Percentiles rank a stretch among this genome's conserved stretches.
phyloP scores from a whole-genome alignment of 2,797 vertebrate genomes.

The Naso thynnoides region DNA sequence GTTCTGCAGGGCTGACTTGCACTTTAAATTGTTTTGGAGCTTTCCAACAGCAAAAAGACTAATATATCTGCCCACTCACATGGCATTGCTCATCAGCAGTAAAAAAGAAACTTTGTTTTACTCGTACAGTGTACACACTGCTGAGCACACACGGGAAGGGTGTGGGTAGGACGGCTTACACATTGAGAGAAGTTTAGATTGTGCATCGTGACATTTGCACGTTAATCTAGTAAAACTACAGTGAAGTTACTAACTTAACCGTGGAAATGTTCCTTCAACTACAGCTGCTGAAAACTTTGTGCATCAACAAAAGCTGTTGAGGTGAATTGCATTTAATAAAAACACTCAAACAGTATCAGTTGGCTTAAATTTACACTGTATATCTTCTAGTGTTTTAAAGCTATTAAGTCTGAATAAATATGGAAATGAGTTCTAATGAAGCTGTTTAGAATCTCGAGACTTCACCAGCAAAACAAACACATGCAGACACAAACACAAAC shows the following conservation, averaged over 20 bases:
- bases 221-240: neutral
- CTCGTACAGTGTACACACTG: neutral
- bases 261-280: conserved; percentile 16
- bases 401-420: conserved; percentile 1
- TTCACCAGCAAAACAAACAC: conserved; percentile 19
- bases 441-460: neutral
- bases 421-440: neutral
- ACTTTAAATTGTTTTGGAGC: conserved; percentile 13
- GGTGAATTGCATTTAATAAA: neutral
- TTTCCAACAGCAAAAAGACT: conserved; percentile 19
- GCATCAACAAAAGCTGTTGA: neutral
- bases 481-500: conserved; percentile 35
- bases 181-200: conserved; percentile 3
- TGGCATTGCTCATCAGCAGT: conserved; percentile 38
- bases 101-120: conserved; percentile 35
- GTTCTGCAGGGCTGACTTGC: neutral
- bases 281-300: neutral
- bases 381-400: neutral
- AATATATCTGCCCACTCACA: conserved; percentile 46
- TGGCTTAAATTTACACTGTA: neutral
- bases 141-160: conserved; percentile 3
- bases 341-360: neutral
- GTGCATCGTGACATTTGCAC: conserved; percentile 13
- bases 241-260: neutral
- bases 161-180: conserved; percentile 27